These are phyloP conservation scores for Hirtodrosophila alboralis DNA, from an alignment of 2,888 invertebrate genomes.

Conservation along the genomic window DNA sequence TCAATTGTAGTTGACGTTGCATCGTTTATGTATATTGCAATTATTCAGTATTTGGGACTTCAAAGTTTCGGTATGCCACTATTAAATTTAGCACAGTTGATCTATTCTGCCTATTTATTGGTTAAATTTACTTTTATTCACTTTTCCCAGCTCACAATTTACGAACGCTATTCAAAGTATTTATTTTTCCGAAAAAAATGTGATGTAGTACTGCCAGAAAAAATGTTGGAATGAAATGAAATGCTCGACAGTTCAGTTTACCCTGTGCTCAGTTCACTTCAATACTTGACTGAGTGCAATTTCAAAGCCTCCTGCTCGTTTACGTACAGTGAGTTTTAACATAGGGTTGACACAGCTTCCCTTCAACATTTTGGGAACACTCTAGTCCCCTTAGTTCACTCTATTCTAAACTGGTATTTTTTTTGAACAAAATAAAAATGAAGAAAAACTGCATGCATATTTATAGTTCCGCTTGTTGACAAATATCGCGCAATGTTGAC, in stretches of 20 bases:
- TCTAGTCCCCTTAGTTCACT: not conserved
- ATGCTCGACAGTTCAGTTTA: slow-evolving; percentile 38
- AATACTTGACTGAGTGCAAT: slow-evolving; percentile 49
- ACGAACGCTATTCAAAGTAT: slow-evolving; percentile 39
- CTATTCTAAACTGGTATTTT: not conserved
- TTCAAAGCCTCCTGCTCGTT: slow-evolving; percentile 55
- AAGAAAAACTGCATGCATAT: slow-evolving; percentile 73
- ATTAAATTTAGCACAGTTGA: slow-evolving; percentile 36
- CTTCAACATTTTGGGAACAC: not conserved
- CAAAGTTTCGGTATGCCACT: slow-evolving; percentile 33
- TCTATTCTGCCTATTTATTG: slow-evolving; percentile 24
- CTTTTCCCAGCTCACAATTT: slow-evolving; percentile 45
- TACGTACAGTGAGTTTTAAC: slow-evolving; percentile 19
- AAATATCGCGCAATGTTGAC: slow-evolving; percentile 74
- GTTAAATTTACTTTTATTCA: slow-evolving; percentile 27
- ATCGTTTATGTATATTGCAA: slow-evolving; percentile 23
- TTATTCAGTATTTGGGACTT: slow-evolving; percentile 11
- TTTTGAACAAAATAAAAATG: too few relatives aligned
- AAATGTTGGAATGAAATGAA: slow-evolving; percentile 59
- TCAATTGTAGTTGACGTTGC: slow-evolving; percentile 49
- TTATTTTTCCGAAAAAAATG: slow-evolving; percentile 57
- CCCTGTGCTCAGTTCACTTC: slow-evolving; percentile 25
- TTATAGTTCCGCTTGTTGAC: slow-evolving; percentile 82
- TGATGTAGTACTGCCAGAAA: slow-evolving; percentile 49
- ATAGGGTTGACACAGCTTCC: slow-evolving; percentile 5